phyloP scores from a whole-genome alignment of 1,140 invertebrate genomes.

The Ylistrum balloti region DNA sequence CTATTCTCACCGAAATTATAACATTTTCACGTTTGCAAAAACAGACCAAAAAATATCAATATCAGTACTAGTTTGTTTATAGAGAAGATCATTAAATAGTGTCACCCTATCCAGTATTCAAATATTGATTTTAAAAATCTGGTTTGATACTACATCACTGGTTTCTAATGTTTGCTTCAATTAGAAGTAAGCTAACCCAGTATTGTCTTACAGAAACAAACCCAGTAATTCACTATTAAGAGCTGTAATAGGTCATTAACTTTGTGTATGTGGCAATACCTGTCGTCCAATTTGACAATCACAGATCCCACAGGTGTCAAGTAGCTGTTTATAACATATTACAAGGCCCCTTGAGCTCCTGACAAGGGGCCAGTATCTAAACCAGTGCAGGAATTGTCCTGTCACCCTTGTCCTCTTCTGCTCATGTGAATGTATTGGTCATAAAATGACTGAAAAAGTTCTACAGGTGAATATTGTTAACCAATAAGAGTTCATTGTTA shows the following conservation, averaged over 20 bases:
- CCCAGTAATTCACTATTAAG: not conserved
- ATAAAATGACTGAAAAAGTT: not conserved
- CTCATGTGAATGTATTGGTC: not conserved
- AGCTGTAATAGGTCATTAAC: not conserved
- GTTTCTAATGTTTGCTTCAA: too few relatives aligned
- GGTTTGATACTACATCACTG: too few relatives aligned
- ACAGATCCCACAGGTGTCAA: not conserved
- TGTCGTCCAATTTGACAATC: not conserved
- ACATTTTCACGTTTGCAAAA: too few relatives aligned
- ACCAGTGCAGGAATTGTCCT: not conserved
- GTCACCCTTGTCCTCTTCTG: not conserved
- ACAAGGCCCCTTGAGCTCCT: not conserved
- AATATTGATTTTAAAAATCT: too few relatives aligned
- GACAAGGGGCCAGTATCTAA: slow-evolving; percentile 1
- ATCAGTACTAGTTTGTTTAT: too few relatives aligned
- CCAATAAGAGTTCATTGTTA: too few relatives aligned
- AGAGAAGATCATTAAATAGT: too few relatives aligned
- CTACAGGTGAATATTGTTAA: not conserved
- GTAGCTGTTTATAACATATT: not conserved
- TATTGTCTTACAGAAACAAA: not conserved
- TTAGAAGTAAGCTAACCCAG: not conserved
- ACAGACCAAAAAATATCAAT: too few relatives aligned
- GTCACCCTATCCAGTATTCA: too few relatives aligned
- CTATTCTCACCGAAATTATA: too few relatives aligned
- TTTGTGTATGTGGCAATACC: not conserved